Evolutionary conservation across 2,113 vertebrate species (phyloP).

Genomic region (Circaetus cinerascens): DNA sequence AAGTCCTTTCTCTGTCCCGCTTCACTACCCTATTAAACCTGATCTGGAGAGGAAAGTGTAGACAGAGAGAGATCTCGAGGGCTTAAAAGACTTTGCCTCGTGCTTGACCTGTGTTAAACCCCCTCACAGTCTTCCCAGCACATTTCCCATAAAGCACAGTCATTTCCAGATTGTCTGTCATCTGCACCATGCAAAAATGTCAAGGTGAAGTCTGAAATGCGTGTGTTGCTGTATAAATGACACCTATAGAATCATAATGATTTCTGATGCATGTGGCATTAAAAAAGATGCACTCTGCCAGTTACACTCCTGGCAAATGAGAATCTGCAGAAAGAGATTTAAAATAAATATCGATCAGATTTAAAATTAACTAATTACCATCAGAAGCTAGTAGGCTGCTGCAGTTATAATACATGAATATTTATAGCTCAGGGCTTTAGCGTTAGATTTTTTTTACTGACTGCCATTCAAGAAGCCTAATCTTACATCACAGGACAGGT

Average conservation of each 20-base stretch:
- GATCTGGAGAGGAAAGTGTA: neutral
- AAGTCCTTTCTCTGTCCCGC: neutral
- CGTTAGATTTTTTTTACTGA: neutral
- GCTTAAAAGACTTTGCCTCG: neutral
- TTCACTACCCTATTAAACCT: neutral
- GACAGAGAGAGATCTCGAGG: neutral
- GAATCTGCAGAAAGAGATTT: neutral
- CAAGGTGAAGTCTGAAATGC: neutral
- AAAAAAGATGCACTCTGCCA: neutral
- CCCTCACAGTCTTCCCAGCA: neutral
- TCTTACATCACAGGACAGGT: neutral
- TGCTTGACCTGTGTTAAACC: neutral
- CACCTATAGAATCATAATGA: neutral
- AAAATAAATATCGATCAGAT: slow-evolving; percentile 15
- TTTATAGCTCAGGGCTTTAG: slow-evolving; percentile 36
- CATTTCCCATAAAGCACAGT: neutral
- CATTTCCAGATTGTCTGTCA: neutral
- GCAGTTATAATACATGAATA: slow-evolving; percentile 15
- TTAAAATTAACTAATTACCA: slow-evolving; percentile 33
- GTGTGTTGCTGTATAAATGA: neutral
- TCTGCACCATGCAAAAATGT: neutral
- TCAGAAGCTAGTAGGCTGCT: slow-evolving; percentile 12
- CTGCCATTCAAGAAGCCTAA: slow-evolving; percentile 21
- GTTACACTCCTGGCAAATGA: neutral
- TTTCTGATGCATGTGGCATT: neutral